These are phyloP conservation scores for Jordanella pulchra DNA, from an alignment of 2,797 vertebrate species.

Conservation along the genomic window DNA sequence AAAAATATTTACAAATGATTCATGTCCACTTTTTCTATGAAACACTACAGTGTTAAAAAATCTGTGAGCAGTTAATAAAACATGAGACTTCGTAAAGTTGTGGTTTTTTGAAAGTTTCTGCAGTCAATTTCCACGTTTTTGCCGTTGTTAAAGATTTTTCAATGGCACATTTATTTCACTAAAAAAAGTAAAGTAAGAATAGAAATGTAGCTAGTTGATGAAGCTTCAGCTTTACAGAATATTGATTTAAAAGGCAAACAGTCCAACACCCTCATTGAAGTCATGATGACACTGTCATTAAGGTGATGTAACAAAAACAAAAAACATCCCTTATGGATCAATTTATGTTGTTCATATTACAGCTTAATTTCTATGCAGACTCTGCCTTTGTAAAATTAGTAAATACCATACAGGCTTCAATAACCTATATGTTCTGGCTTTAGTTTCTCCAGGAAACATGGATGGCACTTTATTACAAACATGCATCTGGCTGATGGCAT, in stretches of 20 bases:
- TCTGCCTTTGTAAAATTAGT: not conserved
- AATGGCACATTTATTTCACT: not conserved
- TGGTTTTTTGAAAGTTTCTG: slow-evolving; percentile 29
- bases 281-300: not conserved
- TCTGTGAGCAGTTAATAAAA: slow-evolving; percentile 4
- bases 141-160: not conserved
- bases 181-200: not conserved
- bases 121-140: slow-evolving; percentile 8
- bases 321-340: too few relatives aligned
- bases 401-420: not conserved
- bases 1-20: too few relatives aligned
- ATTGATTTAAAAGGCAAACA: not conserved
- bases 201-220: not conserved
- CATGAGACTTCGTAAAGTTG: not conserved
- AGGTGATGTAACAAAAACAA: too few relatives aligned
- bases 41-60: not conserved
- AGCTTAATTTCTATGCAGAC: not conserved
- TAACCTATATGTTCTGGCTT: not conserved
- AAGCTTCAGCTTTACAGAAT: not conserved
- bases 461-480: not conserved
- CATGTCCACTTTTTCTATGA: not conserved
- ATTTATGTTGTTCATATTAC: too few relatives aligned
- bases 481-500: not conserved
- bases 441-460: not conserved
- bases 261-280: not conserved